Base-by-base conservation (phyloP, 2,113 vertebrate species). In the Varanus komodoensis region DNA sequence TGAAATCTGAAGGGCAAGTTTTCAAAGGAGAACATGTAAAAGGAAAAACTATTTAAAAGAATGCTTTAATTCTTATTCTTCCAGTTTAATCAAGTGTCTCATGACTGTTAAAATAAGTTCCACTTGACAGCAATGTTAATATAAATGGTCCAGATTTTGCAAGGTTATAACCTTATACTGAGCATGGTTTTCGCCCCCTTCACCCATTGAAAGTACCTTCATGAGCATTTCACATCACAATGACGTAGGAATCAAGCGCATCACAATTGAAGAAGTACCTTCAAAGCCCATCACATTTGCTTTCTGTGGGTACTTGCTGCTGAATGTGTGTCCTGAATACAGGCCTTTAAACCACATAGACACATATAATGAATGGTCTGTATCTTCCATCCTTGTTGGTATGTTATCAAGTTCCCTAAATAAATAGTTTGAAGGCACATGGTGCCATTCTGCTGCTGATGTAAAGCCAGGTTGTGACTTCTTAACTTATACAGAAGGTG, bases 1-100 rank as follows among this genome's bases (percentile, higher is more conserved):
- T 89, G 86, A 89, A 50, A 48, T 34, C 89, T 81, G 52, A 94
- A 89, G 80, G 29, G 27, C 80, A 89, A 95, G 80, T 83, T 93
- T 84, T 54, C 92, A 92, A 89, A 77, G 0, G 6, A 91, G 75
- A 64, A 92, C 27, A 64, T 91, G 64, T 92, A 91, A 89, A 89
- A 89, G 89, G 17, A 61, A 11, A 61, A 61, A 90, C 73, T 73
- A 78, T 92, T 94, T 91, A 82, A 91, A 91, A 17, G 38, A 44
- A 27, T 89, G n/a, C 38, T 89, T 92, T 86, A 1, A 5, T 88
- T 94, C 83, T 89, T 68, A 81, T 67, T 54, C n/a, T 50, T 88
- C 48, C 11, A 11, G 7, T 52, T 29, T 84, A 68, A 50, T 67
- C 23, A 48, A 17, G 61, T 15, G 29, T 8, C 27, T 69, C 80